Evolutionary conservation across 2,113 vertebrate species (phyloP), one percentile per base, ranked within the genome.

Genomic region (Ceyx margarethae): DNA sequence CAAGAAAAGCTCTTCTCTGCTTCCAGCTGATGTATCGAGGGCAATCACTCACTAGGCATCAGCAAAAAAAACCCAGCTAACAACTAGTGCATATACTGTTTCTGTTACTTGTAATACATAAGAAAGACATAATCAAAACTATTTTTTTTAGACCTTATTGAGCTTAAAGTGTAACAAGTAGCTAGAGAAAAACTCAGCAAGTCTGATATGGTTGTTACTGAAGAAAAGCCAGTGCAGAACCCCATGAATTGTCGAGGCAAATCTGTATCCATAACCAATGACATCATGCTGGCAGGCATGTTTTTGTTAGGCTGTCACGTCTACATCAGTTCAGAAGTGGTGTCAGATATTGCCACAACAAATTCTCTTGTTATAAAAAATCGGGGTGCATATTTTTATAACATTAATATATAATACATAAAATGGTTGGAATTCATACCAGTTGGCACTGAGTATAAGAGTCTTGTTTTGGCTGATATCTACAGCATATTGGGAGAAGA

Each of bases 281-380:
- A 46, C 83, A 68, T 79, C 77, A 67, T 54, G 75, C 90, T 93
- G 86, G 67, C 84, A 95, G 58, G 66, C 81, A 81, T 45, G 64
- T 80, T 91, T 95, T 91, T 95, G 69, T 94, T 89, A 79, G 86
- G 75, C 84, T 95, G 92, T 89, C 89, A 92, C 16, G 2, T 80
- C 60, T 92, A 93, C 19, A 0, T 89, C 89, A 91, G 85, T 92
- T 96, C 89, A 93, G 72, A 94, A 95, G 80, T 43, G 43, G 72
- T 94, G 81, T 95, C 92, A 94, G 89, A 93, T 95, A 92, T 94
- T 94, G 94, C 79, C 91, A 95, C 85, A 96, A 96, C 89, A 95
- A 94, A 93, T 83, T 93, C 23, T 60, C 87, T 93, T 87, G 87
- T 93, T 91, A 83, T 31, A 91, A 95, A 94, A 96, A 96, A 91